Evolutionary conservation across 2,113 vertebrate genomes (phyloP).

Genomic region (Shinisaurus crocodilurus): DNA sequence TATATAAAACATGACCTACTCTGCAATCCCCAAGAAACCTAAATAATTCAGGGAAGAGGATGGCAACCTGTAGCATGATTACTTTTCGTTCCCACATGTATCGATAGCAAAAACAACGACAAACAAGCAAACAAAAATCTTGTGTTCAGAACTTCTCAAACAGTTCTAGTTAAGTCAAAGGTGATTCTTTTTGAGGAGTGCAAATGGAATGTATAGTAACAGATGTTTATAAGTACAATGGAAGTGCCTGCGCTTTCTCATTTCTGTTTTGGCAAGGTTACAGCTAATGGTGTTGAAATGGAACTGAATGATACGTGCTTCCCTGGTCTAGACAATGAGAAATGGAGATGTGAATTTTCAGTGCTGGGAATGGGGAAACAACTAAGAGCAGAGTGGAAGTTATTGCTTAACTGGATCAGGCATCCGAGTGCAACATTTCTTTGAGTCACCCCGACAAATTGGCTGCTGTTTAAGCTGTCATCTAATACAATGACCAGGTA

Average conservation of each 20-base stretch:
- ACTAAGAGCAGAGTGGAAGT: neutral
- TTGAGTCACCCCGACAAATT: neutral
- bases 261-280: constrained; percentile 16
- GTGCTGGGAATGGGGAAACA: neutral
- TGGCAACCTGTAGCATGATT: constrained; percentile 12
- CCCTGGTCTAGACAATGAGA: neutral
- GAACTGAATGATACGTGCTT: neutral
- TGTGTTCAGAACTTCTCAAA: neutral
- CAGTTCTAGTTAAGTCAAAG: constrained; percentile 17
- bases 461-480: constrained; percentile 8
- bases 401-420: neutral
- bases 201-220: constrained; percentile 11
- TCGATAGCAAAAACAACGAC: neutral
- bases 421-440: neutral
- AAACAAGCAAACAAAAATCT: too few species aligned
- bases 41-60: constrained; percentile 38
- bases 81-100: constrained; percentile 42
- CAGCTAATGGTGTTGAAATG: neutral
- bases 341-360: neutral
- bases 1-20: constrained; percentile 40
- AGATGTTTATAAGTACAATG: constrained; percentile 6
- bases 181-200: constrained; percentile 25
- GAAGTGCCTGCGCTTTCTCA: neutral
- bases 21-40: constrained; percentile 20
- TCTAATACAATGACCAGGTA: neutral